Evolutionary conservation across 2,888 invertebrate species (phyloP).

Genomic region (Papilio demoleus): DNA sequence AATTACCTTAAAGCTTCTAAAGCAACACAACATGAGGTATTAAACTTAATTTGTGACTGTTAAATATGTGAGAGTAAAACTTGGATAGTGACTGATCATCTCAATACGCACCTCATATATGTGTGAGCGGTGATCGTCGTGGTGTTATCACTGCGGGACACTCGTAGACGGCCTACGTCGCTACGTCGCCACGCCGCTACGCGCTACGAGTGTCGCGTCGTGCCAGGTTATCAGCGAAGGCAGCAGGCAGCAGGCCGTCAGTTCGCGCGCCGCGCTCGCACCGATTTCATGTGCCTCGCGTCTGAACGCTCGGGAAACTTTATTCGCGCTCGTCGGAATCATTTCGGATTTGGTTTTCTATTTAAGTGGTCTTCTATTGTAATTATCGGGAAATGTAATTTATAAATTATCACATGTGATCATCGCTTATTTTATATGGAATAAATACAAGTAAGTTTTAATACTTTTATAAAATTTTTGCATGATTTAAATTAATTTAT

Average conservation of each 20-base stretch:
- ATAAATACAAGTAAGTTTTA: conserved; percentile 17
- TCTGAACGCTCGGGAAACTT: conserved; percentile 34
- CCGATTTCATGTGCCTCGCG: conserved; percentile 35
- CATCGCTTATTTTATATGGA: neutral
- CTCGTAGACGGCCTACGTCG: conserved; percentile 26
- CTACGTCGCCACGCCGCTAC: conserved; percentile 24
- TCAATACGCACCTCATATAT: neutral
- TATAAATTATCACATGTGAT: neutral
- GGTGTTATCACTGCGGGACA: conserved; percentile 27
- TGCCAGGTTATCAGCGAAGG: conserved; percentile 32
- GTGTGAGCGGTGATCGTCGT: conserved; percentile 10
- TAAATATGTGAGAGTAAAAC: no score
- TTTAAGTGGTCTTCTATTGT: neutral
- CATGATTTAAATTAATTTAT: neutral
- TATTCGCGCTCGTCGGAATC: conserved; percentile 32
- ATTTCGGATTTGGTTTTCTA: neutral
- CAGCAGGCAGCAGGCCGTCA: conserved; percentile 28
- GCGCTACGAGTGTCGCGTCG: conserved; percentile 20
- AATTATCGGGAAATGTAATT: neutral
- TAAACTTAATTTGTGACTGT: neutral
- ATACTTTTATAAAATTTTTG: neutral
- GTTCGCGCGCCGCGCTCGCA: conserved; percentile 46
- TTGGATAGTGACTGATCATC: no score
- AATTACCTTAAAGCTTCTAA: neutral
- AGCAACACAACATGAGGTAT: neutral